Percentiles rank a stretch among this genome's conserved stretches.
Conservation (phyloP, 30 jellyfish, hydroid and myxozoan species). For the Catostylus mosaicus region DNA sequence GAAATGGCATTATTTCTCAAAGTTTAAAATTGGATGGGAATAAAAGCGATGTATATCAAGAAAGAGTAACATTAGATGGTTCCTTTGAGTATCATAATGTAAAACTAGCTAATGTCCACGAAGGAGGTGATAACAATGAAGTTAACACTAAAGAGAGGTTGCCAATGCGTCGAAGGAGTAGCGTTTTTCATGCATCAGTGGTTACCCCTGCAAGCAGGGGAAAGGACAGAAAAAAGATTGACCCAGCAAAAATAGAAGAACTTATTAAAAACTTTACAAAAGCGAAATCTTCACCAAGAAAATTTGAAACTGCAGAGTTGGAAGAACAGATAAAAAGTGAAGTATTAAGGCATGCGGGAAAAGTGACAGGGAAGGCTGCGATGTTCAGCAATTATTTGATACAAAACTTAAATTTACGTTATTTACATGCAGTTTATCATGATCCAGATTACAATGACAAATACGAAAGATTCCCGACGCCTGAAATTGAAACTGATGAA, state of each 20-base stretch:
- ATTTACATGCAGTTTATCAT: slow-evolving; percentile 22
- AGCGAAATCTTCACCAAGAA: background rate
- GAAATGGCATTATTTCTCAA: background rate
- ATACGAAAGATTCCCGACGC: slow-evolving; percentile 42
- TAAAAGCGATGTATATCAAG: background rate
- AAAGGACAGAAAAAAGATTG: background rate
- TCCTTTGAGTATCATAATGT: background rate
- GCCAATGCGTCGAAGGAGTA: background rate
- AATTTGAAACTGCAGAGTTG: background rate
- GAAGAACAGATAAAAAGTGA: background rate
- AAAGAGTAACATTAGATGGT: background rate
- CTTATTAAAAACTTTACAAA: background rate
- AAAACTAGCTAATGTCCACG: background rate
- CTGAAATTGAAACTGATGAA: slow-evolving; percentile 65
- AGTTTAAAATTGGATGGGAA: background rate
- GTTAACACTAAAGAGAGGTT: background rate
- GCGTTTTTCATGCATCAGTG: slow-evolving; percentile 12
- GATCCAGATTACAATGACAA: slow-evolving; percentile 62
- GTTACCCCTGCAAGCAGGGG: slow-evolving; percentile 7
- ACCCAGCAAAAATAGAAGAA: background rate
- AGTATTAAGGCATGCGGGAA: slow-evolving; percentile 6
- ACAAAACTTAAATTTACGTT: slow-evolving; percentile 48
- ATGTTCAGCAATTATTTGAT: slow-evolving; percentile 5
- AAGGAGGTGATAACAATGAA: background rate
- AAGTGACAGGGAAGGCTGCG: slow-evolving; percentile 20